A percentile compares a stretch with the other conserved stretches of the same genome.
Evolutionary conservation across 2,888 invertebrate species (phyloP).

Genomic region (Drosophila ezoana): DNA sequence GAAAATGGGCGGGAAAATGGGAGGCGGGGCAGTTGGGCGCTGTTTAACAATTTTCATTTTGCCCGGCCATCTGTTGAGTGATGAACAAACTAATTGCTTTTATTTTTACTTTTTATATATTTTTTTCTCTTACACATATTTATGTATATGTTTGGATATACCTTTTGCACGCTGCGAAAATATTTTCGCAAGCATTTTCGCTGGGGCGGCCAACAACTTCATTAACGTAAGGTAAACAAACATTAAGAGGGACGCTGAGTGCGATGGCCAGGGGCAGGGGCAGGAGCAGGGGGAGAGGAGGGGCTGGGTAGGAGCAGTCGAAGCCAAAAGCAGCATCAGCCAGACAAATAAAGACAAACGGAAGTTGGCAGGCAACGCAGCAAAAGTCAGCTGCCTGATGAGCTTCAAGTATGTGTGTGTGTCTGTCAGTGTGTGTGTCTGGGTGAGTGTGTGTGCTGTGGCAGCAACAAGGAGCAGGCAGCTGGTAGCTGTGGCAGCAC

Average conservation of each 20-base stretch:
- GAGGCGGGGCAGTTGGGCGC: conserved; percentile 8
- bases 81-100: conserved; percentile 82
- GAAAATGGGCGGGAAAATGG: background rate
- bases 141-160: conserved; percentile 12
- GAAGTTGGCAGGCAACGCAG: conserved; percentile 67
- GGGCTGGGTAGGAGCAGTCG: conserved; percentile 33
- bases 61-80: conserved; percentile 79
- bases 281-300: background rate
- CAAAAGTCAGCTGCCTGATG: conserved; percentile 62
- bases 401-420: conserved; percentile 29
- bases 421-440: conserved; percentile 4
- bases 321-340: conserved; percentile 48
- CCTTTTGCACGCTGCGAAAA: conserved; percentile 62
- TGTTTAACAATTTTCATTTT: conserved; percentile 69
- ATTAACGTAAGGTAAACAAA: conserved; percentile 78
- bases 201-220: conserved; percentile 72
- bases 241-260: conserved; percentile 52
- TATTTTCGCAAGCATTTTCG: conserved; percentile 67
- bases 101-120: conserved; percentile 55
- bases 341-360: conserved; percentile 79
- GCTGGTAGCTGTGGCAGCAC: conserved; percentile 35
- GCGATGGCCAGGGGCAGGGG: background rate
- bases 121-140: conserved; percentile 14
- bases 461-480: conserved; percentile 4
- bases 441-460: conserved; percentile 8